Evolutionary conservation across 2,797 vertebrate species (phyloP).

Genomic region (Vipera latastei): DNA sequence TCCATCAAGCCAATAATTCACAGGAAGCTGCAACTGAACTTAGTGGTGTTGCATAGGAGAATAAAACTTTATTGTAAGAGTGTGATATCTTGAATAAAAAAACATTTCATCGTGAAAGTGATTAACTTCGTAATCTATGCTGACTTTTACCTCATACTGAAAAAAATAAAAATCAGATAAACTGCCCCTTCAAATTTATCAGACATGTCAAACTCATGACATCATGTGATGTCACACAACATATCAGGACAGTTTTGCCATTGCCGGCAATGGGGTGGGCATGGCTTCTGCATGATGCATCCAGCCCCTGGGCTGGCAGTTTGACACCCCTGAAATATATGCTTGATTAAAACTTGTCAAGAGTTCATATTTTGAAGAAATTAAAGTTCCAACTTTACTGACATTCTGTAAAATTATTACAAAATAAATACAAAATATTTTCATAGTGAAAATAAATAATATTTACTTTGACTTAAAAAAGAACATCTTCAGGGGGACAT

Average conservation of each 20-base stretch:
- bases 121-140: conserved; percentile 59
- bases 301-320: too few species aligned
- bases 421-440: background rate
- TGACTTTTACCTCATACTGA: conserved; percentile 41
- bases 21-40: background rate
- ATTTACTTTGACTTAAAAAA: conserved; percentile 4
- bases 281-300: too few species aligned
- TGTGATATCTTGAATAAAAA: conserved; percentile 45
- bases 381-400: background rate
- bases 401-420: conserved; percentile 18
- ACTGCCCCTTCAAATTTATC: conserved; percentile 6
- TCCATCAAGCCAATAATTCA: background rate
- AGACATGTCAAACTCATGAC: too few species aligned
- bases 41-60: background rate
- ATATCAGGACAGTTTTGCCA: too few species aligned
- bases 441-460: background rate
- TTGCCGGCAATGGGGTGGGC: too few species aligned
- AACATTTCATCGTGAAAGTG: conserved; percentile 59
- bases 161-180: conserved; percentile 27
- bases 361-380: conserved; percentile 18
- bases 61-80: background rate
- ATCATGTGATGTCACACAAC: too few species aligned
- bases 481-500: background rate
- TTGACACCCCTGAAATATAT: background rate
- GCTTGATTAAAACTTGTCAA: conserved; percentile 24